Conservation (phyloP, 1,140 invertebrate species). For the Rhagoletis zephyria region DNA sequence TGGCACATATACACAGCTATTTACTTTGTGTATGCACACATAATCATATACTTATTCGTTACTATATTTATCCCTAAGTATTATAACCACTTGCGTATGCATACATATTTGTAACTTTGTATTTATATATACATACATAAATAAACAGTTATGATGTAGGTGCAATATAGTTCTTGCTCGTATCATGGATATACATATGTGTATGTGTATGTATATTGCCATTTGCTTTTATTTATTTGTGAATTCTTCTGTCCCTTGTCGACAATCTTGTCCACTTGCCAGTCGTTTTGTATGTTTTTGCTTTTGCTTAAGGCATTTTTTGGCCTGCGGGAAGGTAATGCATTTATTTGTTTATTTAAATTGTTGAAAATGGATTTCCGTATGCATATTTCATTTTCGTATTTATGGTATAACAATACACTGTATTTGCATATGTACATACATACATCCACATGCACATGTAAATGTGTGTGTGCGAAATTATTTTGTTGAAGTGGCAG, state of each 20-base stretch:
- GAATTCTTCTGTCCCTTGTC: not conserved
- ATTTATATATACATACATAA: too few relatives aligned
- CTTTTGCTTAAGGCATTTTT: not conserved
- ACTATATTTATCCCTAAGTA: too few relatives aligned
- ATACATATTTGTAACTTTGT: too few relatives aligned
- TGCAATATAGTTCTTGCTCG: not conserved
- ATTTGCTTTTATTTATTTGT: not conserved
- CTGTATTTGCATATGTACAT: not conserved
- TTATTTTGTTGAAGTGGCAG: not conserved
- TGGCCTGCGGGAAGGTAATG: not conserved
- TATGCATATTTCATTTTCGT: conserved; percentile 22
- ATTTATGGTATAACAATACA: not conserved
- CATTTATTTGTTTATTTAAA: conserved; percentile 39
- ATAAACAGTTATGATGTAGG: too few relatives aligned
- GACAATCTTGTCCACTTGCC: not conserved
- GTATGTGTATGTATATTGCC: not conserved
- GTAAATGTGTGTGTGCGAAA: not conserved
- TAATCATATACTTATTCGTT: too few relatives aligned
- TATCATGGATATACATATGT: not conserved
- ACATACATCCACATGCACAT: not conserved
- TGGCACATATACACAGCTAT: too few relatives aligned
- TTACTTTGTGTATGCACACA: too few relatives aligned
- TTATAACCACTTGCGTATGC: too few relatives aligned
- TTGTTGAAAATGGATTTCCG: conserved; percentile 34
- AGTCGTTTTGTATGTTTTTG: not conserved